phyloP scores from a whole-genome alignment of 2,888 invertebrate species.

The Carterocephalus palaemon region DNA sequence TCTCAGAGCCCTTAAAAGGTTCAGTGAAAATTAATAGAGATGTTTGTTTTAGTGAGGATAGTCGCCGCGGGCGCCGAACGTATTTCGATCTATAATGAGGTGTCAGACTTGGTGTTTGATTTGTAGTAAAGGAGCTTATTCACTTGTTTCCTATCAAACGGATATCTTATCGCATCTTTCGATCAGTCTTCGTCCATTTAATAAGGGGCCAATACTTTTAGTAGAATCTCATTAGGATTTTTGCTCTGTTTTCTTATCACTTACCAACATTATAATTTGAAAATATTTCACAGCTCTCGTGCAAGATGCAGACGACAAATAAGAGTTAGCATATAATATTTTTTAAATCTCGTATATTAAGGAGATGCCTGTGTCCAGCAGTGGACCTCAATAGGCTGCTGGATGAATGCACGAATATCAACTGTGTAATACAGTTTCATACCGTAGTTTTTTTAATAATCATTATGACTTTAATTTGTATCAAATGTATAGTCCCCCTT shows the following conservation, averaged over 20 bases:
- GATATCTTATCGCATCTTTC: conserved; percentile 23
- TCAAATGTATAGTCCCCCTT: conserved; percentile 37
- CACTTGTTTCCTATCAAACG: conserved; percentile 24
- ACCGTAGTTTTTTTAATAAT: conserved; percentile 5
- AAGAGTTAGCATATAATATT: no score
- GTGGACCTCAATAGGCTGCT: no score
- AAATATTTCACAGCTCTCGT: no score
- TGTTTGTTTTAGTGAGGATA: conserved; percentile 67
- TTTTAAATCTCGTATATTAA: no score
- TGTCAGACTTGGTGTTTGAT: conserved; percentile 56
- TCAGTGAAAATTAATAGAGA: conserved; percentile 63
- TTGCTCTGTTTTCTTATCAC: background rate
- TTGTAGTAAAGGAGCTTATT: conserved; percentile 44
- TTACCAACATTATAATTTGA: no score
- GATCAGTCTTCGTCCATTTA: conserved; percentile 9
- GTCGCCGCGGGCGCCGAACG: conserved; percentile 62
- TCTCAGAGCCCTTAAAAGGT: conserved; percentile 46
- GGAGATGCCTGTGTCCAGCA: no score
- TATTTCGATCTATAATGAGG: conserved; percentile 59
- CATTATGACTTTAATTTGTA: conserved; percentile 2
- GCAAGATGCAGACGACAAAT: no score
- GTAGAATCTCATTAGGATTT: conserved; percentile 19
- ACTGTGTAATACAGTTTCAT: no score
- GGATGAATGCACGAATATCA: no score
- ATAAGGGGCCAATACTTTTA: conserved; percentile 11